phyloP scores from a whole-genome alignment of 2,797 vertebrate species.

The Phrynocephalus vlangalii region DNA sequence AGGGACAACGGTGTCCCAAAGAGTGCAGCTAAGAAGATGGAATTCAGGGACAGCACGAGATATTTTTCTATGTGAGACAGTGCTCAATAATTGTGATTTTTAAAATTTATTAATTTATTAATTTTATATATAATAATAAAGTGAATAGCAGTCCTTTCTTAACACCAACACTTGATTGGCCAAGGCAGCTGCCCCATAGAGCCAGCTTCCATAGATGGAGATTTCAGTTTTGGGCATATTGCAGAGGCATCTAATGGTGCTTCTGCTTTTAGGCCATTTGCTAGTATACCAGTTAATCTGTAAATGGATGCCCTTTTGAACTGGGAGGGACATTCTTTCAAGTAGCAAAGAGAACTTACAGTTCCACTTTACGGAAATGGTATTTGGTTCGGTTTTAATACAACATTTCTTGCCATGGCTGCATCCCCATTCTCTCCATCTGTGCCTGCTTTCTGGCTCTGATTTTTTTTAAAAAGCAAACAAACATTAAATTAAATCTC shows the following conservation, averaged over 20 bases:
- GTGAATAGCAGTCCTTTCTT: too few relatives aligned
- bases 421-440: background rate
- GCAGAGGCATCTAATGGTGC: background rate
- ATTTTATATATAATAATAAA: too few relatives aligned
- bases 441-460: slow-evolving; percentile 19
- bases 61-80: too few relatives aligned
- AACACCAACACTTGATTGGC: too few relatives aligned
- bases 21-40: background rate
- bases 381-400: background rate
- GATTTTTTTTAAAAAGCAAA: background rate
- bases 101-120: too few relatives aligned
- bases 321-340: background rate
- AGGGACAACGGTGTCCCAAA: background rate
- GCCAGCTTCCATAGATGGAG: background rate
- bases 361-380: background rate
- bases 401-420: background rate
- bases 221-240: background rate
- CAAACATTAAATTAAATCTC: background rate
- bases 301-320: background rate
- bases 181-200: too few relatives aligned
- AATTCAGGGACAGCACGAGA: too few relatives aligned
- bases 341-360: background rate
- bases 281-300: background rate
- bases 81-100: too few relatives aligned
- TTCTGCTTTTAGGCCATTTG: background rate